Conservation (phyloP, 2,888 invertebrate genomes). For the Conchocele bisecta region DNA sequence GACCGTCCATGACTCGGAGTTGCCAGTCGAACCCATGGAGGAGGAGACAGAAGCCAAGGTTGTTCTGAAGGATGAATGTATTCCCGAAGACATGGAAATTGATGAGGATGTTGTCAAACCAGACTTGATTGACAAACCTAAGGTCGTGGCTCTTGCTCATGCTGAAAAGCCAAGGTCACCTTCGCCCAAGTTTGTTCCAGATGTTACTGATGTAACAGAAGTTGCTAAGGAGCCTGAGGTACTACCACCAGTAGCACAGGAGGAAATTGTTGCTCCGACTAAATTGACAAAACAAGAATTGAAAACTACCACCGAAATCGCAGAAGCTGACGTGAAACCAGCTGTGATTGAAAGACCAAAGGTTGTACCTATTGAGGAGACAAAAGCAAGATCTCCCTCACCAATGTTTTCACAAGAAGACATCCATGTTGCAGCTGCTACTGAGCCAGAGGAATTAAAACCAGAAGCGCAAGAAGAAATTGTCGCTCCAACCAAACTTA, state of each 20-base stretch:
- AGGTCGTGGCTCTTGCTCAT: conserved; percentile 54
- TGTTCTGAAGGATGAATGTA: conserved; percentile 41
- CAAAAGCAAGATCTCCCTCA: conserved; percentile 55
- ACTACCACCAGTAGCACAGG: conserved; percentile 85
- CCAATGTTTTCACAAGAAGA: conserved; percentile 21
- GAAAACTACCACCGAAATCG: conserved; percentile 33
- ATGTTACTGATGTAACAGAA: conserved; percentile 27
- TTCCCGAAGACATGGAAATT: conserved; percentile 57
- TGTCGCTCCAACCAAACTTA: conserved; percentile 19
- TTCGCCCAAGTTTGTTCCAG: conserved; percentile 43
- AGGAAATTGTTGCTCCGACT: conserved; percentile 34
- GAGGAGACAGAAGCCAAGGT: conserved; percentile 62
- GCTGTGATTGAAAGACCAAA: conserved; percentile 63
- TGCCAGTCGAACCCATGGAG: conserved; percentile 47
- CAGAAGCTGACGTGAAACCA: conserved; percentile 57
- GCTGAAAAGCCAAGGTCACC: conserved; percentile 56
- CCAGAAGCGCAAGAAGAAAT: conserved; percentile 4
- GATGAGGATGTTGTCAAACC: conserved; percentile 60
- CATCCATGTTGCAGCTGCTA: not conserved
- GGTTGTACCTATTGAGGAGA: conserved; percentile 53
- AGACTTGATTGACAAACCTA: conserved; percentile 63
- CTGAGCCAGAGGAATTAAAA: conserved; percentile 9
- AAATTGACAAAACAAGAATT: conserved; percentile 32
- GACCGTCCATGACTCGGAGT: conserved; percentile 69
- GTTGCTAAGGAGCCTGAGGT: conserved; percentile 19